Base-by-base conservation (phyloP, 2,888 invertebrate species). In the Leptinotarsa tumamoca region DNA sequence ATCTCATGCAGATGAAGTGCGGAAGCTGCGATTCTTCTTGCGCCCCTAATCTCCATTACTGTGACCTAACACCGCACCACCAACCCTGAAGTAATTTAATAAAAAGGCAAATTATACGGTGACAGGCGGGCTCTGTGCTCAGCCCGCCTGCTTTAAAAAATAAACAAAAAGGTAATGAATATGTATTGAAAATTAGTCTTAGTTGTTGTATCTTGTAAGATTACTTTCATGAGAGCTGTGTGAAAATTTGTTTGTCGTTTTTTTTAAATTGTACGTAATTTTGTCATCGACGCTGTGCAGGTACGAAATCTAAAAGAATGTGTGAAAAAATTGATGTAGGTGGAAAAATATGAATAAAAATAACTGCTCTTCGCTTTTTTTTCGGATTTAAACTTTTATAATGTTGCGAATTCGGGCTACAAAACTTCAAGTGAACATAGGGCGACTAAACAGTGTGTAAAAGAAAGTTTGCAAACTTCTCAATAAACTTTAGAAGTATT, bases 1-100 rank as follows among this genome's bases (percentile, higher is more conserved):
- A 82, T 84, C 85, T 82, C 82, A 86, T 85, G 84, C 84, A 86
- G 86, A 86, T 86, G 85, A 86, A 84, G 83, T 84, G 84, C 85
- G 85, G 84, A 85, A 86, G 85, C 85, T 83, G 83, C 70, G 78
- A 74, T 81, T 80, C 81, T 83, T 81, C 83, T 82, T 79, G 69
- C 74, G 72, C 73, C 79, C 79, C 82, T 80, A 82, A 78, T 81
- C 79, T 54, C 75, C 77, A 79, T 82, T 82, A 78, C 78, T 81
- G 77, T 78, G 78, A 78, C 79, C 77, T 78, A 58, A 51, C 58
- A 52, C 23, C 54, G 61, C 72, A 73, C 68, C 77, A 78, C 73
- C 78, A 78, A 68, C 74, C 72, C 72, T 67, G 13, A 51, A 77
- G 78, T 82, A 82, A 82, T 82, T 82, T 82, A 82, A 82, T 83